These are phyloP conservation scores for Stegodyphus mimosarum DNA, from an alignment of 1,140 invertebrate genomes.

Conservation along the genomic window DNA sequence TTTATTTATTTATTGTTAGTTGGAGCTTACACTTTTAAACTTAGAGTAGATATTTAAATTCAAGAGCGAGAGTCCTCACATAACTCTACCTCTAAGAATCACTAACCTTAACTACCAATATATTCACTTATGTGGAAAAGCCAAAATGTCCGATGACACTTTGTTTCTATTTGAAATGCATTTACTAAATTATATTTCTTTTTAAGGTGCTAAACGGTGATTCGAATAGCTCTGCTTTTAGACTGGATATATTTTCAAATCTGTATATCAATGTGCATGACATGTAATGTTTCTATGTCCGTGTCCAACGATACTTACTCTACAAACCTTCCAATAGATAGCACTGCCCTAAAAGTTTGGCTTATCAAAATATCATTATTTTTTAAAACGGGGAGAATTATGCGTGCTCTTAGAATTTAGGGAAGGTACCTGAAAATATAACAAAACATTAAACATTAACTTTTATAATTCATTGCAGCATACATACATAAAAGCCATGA, in stretches of 20 bases:
- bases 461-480: constrained; percentile 24
- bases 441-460: constrained; percentile 31
- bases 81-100: neutral
- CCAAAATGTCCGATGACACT: neutral
- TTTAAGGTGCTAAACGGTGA: neutral
- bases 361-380: constrained; percentile 7
- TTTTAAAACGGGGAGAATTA: constrained; percentile 20
- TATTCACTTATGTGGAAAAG: neutral
- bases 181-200: neutral
- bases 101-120: neutral
- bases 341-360: constrained; percentile 48
- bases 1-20: constrained; percentile 38
- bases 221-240: neutral
- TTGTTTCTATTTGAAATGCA: neutral
- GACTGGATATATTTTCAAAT: constrained; percentile 50
- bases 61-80: neutral
- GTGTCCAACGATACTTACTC: constrained; percentile 16
- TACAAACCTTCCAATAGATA: constrained; percentile 53
- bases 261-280: constrained; percentile 26
- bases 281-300: constrained; percentile 30
- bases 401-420: constrained; percentile 46
- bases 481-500: too few species aligned
- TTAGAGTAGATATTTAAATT: neutral
- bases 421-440: neutral
- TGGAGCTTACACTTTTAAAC: constrained; percentile 48